Conservation (phyloP, 2,113 vertebrate genomes). For the Hymenochirus boettgeri region DNA sequence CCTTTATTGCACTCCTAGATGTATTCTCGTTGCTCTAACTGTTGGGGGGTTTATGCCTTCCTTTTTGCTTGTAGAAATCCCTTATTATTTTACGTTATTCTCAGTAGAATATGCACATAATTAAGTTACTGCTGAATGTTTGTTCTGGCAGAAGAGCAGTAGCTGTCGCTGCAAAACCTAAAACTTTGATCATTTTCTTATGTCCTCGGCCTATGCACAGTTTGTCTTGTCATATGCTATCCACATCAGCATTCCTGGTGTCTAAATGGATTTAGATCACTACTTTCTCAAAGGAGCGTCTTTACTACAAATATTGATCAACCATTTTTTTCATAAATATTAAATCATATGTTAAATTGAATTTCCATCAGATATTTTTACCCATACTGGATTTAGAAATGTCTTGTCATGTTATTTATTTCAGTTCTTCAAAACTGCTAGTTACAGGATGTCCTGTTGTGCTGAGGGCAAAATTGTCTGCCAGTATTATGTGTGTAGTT, state of each 20-base stretch:
- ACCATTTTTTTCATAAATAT: conserved; percentile 31
- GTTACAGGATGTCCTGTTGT: no score
- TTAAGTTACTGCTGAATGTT: conserved; percentile 4
- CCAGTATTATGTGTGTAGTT: no score
- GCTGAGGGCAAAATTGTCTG: no score
- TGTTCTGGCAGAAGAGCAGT: conserved; percentile 12
- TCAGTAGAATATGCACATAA: not conserved
- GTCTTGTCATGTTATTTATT: no score
- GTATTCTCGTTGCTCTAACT: not conserved
- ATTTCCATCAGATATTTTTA: no score
- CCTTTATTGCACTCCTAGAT: not conserved
- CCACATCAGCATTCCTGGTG: conserved; percentile 12
- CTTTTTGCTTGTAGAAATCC: no score
- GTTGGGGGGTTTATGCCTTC: no score
- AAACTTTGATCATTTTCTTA: conserved; percentile 12
- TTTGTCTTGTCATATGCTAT: conserved; percentile 30
- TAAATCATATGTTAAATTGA: no score
- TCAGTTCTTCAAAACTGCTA: no score
- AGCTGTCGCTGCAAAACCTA: conserved; percentile 1
- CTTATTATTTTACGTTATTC: not conserved
- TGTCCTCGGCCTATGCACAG: conserved; percentile 1
- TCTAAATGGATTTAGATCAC: conserved; percentile 4
- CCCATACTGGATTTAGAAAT: no score
- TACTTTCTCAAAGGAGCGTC: not conserved
- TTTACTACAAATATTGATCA: conserved; percentile 32